Conservation (phyloP, 2,888 invertebrate species). For the Ormyrus thymus region DNA sequence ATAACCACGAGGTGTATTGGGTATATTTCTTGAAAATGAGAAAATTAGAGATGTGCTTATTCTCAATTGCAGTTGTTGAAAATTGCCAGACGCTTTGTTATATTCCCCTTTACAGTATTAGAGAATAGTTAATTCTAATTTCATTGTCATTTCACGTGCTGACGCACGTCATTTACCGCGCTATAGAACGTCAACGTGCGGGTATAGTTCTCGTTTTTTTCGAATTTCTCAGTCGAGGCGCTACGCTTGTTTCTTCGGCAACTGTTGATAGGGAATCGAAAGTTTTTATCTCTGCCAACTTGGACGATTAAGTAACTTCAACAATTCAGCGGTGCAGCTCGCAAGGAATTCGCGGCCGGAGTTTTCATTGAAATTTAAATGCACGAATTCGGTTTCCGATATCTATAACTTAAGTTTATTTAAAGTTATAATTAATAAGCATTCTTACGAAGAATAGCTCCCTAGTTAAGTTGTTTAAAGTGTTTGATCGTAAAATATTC, state of each 20-base stretch:
- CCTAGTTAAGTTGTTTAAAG: too few species aligned
- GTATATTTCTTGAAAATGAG: too few species aligned
- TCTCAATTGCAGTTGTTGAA: too few species aligned
- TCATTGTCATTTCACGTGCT: too few species aligned
- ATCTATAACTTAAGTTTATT: slow-evolving; percentile 22
- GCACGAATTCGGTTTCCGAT: slow-evolving; percentile 22
- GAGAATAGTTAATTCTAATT: too few species aligned
- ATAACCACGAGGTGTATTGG: too few species aligned
- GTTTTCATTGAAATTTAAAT: slow-evolving; percentile 47
- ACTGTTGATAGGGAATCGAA: slow-evolving; percentile 5
- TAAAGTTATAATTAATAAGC: slow-evolving; percentile 29
- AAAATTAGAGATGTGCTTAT: too few species aligned
- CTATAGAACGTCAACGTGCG: background rate
- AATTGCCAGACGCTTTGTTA: too few species aligned
- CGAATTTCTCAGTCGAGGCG: too few species aligned
- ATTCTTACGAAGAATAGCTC: background rate
- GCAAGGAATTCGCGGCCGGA: slow-evolving; percentile 26
- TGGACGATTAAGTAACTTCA: slow-evolving; percentile 40
- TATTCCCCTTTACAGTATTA: too few species aligned
- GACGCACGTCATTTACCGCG: background rate
- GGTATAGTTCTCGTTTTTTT: background rate
- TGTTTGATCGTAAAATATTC: too few species aligned
- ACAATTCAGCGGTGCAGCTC: slow-evolving; percentile 19
- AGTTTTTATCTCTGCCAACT: slow-evolving; percentile 21
- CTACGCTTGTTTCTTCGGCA: background rate